A percentile compares a stretch with the other conserved stretches of the same genome.
Evolutionary conservation across 2,797 vertebrate species (phyloP).

Genomic region (Sebastes jordani): DNA sequence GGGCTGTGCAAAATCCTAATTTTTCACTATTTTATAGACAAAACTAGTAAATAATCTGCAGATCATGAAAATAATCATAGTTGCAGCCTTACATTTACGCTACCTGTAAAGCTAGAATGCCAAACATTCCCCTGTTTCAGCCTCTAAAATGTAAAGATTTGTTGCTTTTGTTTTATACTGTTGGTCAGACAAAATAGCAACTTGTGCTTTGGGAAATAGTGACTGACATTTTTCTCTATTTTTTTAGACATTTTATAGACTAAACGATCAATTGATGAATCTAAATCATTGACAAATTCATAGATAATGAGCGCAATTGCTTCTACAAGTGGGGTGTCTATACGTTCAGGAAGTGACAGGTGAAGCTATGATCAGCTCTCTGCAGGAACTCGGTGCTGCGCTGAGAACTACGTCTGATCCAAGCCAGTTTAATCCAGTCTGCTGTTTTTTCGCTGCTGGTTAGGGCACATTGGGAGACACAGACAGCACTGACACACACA

Average conservation of each 20-base stretch:
- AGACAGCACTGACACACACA: constrained; percentile 18
- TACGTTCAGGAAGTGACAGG: constrained; percentile 24
- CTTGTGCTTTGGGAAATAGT: not conserved
- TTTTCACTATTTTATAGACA: not conserved
- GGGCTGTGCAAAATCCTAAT: not conserved
- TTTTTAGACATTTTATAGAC: not conserved
- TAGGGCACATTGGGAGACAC: constrained; percentile 35
- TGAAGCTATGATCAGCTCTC: constrained; percentile 33
- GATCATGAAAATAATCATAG: not conserved
- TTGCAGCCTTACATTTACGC: not conserved
- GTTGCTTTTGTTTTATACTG: not conserved
- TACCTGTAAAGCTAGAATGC: not conserved
- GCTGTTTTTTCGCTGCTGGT: constrained; percentile 38
- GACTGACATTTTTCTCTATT: not conserved
- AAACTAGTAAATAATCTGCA: not conserved
- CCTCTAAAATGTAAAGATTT: constrained; percentile 5
- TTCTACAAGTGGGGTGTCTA: not conserved
- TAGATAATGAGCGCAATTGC: not conserved
- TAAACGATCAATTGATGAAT: not conserved
- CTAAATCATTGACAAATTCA: not conserved
- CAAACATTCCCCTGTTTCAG: not conserved
- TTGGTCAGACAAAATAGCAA: not conserved
- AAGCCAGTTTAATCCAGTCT: constrained; percentile 56
- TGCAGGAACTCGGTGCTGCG: constrained; percentile 19
- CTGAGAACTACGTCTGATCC: constrained; percentile 46